Evolutionary conservation across 2,113 vertebrate genomes (phyloP), one percentile per base, ranked within the genome.

Genomic region (Calcarius ornatus): DNA sequence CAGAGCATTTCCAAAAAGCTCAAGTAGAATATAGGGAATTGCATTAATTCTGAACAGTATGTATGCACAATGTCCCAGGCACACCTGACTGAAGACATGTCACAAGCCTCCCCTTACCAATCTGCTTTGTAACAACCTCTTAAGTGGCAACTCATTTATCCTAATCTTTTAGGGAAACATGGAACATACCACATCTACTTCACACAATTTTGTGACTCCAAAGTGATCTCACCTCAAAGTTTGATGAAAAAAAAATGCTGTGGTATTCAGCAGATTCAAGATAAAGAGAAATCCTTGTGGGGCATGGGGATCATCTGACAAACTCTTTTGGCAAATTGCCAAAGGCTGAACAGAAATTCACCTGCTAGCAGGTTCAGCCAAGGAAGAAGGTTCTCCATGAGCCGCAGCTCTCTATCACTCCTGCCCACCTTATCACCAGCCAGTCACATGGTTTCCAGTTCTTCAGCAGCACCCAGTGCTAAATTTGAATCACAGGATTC

Each of bases 271-370:
- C 24, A 66, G 18, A 40, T 35, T 8, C 12, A 33, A 72, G 43
- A 6, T 2, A 70, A 70, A 35, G 11, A 82, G 10, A 80, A 79
- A 57, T 21, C 19, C 40, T 31, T 45, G 18, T 1, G 13, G 31
- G 30, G 37, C 10, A 0, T 4, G 1, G 13, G 24, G 27, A 22
- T 23, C 1, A 3, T 7, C 43, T 18, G 40, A 72, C 30, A 45
- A 11, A 5, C 40, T 60, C 60, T 56, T 4, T 0, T 20, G 37
- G 33, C 33, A 20, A 3, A 13, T 0, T 38, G 22, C 13, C 71
- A 21, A n/a, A 88, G 19, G 18, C 48, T 64, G 54, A 81, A 72
- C 24, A 69, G 57, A 77, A 91, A 91, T 53, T 31, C 3, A 31
- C 42, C 17, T 51, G 11, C 38, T n/a, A 48, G n/a, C 10, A 69